Evolutionary conservation across 2,797 vertebrate genomes (phyloP).

Genomic region (Mormyrops attenuatus): DNA sequence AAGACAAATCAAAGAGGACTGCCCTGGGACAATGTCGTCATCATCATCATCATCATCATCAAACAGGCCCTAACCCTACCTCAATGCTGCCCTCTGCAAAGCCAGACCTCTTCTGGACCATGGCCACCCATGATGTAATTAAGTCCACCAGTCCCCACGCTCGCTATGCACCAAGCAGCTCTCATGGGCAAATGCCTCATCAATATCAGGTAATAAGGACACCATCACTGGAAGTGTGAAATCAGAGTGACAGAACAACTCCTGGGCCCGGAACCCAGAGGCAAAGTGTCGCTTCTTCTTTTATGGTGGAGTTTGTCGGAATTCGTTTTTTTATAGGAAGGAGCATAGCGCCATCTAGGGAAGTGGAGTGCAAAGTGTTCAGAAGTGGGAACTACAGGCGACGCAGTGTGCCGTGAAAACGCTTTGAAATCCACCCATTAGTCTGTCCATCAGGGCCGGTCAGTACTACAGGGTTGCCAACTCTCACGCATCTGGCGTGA

Average conservation of each 20-base stretch:
- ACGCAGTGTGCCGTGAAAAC: background rate
- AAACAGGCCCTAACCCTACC: background rate
- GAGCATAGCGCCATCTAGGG: background rate
- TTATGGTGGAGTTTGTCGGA: background rate
- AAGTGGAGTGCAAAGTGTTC: background rate
- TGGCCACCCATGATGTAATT: conserved; percentile 50
- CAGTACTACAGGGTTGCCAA: background rate
- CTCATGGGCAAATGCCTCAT: conserved; percentile 59
- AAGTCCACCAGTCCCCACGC: background rate
- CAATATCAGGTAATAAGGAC: conserved; percentile 38
- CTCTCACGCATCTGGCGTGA: background rate
- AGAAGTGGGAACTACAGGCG: background rate
- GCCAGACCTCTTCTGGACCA: conserved; percentile 95
- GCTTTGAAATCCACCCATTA: background rate
- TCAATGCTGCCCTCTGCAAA: conserved; percentile 94
- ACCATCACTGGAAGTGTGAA: conserved; percentile 26
- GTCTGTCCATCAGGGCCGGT: background rate
- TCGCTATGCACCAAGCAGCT: background rate
- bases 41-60: background rate
- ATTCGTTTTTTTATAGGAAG: background rate
- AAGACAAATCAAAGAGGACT: background rate
- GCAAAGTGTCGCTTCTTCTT: background rate
- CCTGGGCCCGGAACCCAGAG: conserved; percentile 16
- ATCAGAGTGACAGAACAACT: conserved; percentile 40
- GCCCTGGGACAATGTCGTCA: background rate